Evolutionary conservation across 2,888 invertebrate genomes (phyloP).

Genomic region (Callosobruchus maculatus): DNA sequence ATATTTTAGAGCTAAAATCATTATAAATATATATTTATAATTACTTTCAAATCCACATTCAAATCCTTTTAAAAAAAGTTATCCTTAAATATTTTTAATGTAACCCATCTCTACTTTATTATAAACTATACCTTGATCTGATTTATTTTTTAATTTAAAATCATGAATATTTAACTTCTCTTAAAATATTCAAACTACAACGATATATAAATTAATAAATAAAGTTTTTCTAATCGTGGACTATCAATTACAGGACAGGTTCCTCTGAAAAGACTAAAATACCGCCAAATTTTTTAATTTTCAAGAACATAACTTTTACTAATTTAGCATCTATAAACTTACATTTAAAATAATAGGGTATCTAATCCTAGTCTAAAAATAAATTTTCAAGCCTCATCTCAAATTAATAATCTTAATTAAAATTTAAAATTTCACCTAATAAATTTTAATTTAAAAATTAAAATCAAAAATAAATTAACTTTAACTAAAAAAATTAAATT

Average conservation of each 20-base stretch:
- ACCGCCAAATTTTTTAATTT: constrained; percentile 69
- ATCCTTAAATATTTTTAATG: constrained; percentile 49
- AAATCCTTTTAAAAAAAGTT: constrained; percentile 49
- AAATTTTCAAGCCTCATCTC: constrained; percentile 49
- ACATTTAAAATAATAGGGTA: constrained; percentile 62
- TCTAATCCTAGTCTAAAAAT: constrained; percentile 63
- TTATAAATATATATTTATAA: constrained; percentile 53
- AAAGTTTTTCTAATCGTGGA: too few species aligned
- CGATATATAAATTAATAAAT: too few species aligned
- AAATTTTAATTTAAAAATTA: too few species aligned
- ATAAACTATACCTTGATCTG: constrained; percentile 72
- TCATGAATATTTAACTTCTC: too few species aligned
- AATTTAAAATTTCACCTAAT: constrained; percentile 61
- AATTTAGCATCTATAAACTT: constrained; percentile 57
- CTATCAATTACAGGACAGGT: constrained; percentile 65
- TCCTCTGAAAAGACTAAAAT: constrained; percentile 68
- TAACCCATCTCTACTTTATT: constrained; percentile 65
- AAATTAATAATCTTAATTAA: constrained; percentile 49
- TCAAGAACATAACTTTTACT: constrained; percentile 59
- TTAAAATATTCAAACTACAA: too few species aligned
- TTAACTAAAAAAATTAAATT: constrained; percentile 38
- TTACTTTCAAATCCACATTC: constrained; percentile 68
- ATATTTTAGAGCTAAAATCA: constrained; percentile 64
- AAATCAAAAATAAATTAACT: too few species aligned
- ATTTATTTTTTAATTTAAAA: constrained; percentile 54